These are phyloP conservation scores for Macrosoma leucophasiata DNA, from an alignment of 2,888 invertebrate species.

Conservation along the genomic window DNA sequence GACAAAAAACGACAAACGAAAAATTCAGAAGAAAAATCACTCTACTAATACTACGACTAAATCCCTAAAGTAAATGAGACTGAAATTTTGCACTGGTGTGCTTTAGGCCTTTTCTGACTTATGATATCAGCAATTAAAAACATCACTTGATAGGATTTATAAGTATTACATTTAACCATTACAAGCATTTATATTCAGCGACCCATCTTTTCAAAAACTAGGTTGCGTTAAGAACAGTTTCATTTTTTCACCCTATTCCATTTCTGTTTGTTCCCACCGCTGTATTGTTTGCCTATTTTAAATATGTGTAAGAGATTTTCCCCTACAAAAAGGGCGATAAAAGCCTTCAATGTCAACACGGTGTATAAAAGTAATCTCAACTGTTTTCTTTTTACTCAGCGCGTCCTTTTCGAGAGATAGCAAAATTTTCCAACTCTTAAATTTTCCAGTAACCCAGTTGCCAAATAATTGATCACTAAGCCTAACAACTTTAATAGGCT, in stretches of 20 bases:
- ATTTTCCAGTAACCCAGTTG: conserved; percentile 22
- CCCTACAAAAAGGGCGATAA: conserved; percentile 67
- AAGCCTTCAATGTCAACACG: conserved; percentile 69
- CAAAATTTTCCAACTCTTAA: conserved; percentile 13
- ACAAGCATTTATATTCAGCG: too few relatives aligned
- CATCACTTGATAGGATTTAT: too few relatives aligned
- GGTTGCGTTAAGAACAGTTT: conserved; percentile 11
- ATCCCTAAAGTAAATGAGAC: too few relatives aligned
- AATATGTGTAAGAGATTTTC: conserved; percentile 70
- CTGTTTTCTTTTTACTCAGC: conserved; percentile 42
- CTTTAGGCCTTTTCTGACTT: too few relatives aligned
- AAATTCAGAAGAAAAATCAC: too few relatives aligned
- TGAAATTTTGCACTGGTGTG: too few relatives aligned
- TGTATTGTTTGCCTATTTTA: conserved; percentile 68
- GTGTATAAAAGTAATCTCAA: conserved; percentile 66
- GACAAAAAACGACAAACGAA: too few relatives aligned
- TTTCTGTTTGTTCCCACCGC: conserved; percentile 48
- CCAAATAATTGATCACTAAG: too few relatives aligned
- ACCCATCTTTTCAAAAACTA: not conserved
- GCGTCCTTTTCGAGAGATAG: conserved; percentile 15
- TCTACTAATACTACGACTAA: too few relatives aligned
- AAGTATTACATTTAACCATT: too few relatives aligned
- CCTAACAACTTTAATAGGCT: too few relatives aligned
- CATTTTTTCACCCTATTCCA: conserved; percentile 35
- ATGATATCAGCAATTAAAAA: too few relatives aligned